Conservation (phyloP, 2,888 invertebrate species). For the Ferrisia virgata region DNA sequence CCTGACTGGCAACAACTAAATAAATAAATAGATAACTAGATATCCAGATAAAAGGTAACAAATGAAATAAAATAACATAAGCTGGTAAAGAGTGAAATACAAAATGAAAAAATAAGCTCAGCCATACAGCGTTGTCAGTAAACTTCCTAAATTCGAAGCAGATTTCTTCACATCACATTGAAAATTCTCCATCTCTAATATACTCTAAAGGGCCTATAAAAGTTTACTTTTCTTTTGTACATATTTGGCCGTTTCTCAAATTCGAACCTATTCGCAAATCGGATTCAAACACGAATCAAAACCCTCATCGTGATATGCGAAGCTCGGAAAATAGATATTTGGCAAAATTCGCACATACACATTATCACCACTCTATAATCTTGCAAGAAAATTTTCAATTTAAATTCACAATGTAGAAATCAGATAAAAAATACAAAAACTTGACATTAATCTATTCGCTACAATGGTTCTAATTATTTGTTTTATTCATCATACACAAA, state of each 20-base stretch:
- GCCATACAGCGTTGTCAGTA: no score
- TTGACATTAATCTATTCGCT: conserved; percentile 22
- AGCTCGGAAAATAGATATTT: neutral
- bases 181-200: no score
- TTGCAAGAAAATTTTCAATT: conserved; percentile 18
- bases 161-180: no score
- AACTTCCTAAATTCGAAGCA: no score
- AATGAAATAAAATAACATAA: no score
- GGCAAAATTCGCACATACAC: neutral
- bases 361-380: neutral
- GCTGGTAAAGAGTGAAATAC: no score
- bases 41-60: no score
- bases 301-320: neutral
- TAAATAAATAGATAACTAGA: no score
- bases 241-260: neutral
- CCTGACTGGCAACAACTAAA: no score
- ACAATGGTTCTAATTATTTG: conserved; percentile 41
- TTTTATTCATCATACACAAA: conserved; percentile 45
- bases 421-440: conserved; percentile 26
- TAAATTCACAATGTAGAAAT: conserved; percentile 15
- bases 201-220: no score
- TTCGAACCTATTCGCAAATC: neutral
- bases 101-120: no score
- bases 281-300: neutral
- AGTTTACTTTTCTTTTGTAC: no score